phyloP scores from a whole-genome alignment of 92 coral and sea anemone species.

The Heliopora coerulea region DNA sequence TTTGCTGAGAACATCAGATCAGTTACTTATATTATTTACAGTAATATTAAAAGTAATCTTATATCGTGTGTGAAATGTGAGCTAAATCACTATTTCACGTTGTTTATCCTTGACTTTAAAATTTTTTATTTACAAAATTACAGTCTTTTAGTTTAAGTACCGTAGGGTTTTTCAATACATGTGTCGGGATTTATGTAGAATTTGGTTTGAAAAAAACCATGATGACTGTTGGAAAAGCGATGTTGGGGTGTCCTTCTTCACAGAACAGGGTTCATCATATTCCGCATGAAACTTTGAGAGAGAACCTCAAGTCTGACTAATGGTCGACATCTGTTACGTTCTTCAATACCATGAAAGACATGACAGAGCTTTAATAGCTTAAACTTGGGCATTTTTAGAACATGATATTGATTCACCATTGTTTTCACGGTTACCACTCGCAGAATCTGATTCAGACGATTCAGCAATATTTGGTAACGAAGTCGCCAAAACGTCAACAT shows the following conservation, averaged over 20 bases:
- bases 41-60: too few relatives aligned
- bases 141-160: not conserved
- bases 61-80: too few relatives aligned
- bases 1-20: too few relatives aligned
- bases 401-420: not conserved
- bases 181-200: too few relatives aligned
- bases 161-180: too few relatives aligned
- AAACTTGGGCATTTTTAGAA: slow-evolving; percentile 5
- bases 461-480: slow-evolving; percentile 40
- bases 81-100: not conserved
- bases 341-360: not conserved
- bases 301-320: not conserved
- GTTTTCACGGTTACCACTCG: slow-evolving; percentile 24
- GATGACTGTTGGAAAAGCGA: too few relatives aligned
- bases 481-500: slow-evolving; percentile 78
- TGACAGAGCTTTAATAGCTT: not conserved
- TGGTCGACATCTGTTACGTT: not conserved
- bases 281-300: too few relatives aligned
- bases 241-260: too few relatives aligned
- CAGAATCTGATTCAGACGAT: slow-evolving; percentile 30
- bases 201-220: too few relatives aligned
- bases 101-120: slow-evolving; percentile 13
- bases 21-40: too few relatives aligned
- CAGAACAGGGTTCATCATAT: too few relatives aligned
- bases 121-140: slow-evolving; percentile 31